phyloP scores from a whole-genome alignment of 2,888 invertebrate species.

The Prosopocoilus inquinatus region DNA sequence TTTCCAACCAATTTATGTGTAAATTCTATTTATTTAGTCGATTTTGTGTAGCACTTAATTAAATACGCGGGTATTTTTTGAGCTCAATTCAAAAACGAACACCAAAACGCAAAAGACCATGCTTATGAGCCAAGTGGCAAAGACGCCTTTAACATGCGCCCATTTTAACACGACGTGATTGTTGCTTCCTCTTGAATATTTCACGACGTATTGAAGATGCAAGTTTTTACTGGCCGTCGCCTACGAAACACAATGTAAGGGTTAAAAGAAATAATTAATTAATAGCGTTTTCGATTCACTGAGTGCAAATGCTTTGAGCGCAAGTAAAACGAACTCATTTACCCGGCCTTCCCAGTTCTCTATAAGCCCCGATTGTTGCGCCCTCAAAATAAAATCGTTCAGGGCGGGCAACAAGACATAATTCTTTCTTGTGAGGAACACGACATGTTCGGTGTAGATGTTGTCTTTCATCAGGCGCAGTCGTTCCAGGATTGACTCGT shows the following conservation, averaged over 20 bases:
- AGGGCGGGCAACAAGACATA: neutral
- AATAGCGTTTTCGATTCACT: no score
- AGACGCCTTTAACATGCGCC: neutral
- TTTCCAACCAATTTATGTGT: no score
- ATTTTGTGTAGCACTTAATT: no score
- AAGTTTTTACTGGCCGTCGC: no score
- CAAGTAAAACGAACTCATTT: neutral
- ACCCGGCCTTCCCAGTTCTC: slow-evolving; percentile 2
- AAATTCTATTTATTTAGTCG: no score
- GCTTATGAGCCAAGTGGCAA: neutral
- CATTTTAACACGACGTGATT: neutral
- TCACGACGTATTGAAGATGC: no score
- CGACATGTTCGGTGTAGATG: neutral
- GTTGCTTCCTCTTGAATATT: no score
- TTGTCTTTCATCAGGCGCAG: neutral
- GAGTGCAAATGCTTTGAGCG: no score
- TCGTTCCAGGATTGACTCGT: neutral
- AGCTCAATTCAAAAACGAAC: neutral
- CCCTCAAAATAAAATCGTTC: neutral
- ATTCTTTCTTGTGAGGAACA: slow-evolving; percentile 5
- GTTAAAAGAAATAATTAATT: no score
- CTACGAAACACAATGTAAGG: no score
- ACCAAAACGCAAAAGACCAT: neutral
- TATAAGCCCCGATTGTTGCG: neutral
- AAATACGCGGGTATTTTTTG: no score